A percentile compares a stretch with the other conserved stretches of the same genome.
Conservation (phyloP, 2,888 invertebrate genomes). For the Apamea epomidion region DNA sequence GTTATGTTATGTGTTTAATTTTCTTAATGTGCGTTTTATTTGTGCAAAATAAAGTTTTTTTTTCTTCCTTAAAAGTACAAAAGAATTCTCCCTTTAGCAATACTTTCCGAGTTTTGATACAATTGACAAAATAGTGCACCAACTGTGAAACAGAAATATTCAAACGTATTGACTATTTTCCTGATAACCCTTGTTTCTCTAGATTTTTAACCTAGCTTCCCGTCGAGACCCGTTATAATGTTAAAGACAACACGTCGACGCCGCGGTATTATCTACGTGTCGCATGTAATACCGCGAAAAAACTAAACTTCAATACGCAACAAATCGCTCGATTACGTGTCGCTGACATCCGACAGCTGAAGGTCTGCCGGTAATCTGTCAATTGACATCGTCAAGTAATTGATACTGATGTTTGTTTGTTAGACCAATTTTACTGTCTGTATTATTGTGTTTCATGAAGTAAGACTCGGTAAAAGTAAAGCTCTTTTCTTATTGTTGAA, state of each 20-base stretch:
- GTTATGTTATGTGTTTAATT: no score
- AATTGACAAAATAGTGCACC: background rate
- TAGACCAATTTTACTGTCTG: background rate
- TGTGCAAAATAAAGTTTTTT: background rate
- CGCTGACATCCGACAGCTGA: constrained; percentile 40
- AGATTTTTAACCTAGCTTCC: background rate
- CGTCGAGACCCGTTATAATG: constrained; percentile 9
- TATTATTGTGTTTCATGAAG: constrained; percentile 1
- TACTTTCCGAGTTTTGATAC: background rate
- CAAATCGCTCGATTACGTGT: constrained; percentile 32
- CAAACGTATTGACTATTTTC: background rate
- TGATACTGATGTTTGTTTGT: constrained; percentile 28
- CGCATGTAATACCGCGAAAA: constrained; percentile 11
- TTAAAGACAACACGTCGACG: constrained; percentile 18
- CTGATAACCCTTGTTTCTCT: background rate
- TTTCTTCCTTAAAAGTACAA: background rate
- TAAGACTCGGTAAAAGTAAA: background rate
- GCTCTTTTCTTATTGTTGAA: background rate
- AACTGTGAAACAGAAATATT: background rate
- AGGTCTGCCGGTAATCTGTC: constrained; percentile 44
- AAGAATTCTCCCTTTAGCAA: background rate
- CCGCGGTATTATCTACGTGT: constrained; percentile 16
- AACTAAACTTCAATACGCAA: constrained; percentile 24
- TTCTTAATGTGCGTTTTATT: background rate
- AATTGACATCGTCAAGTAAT: constrained; percentile 21